Percentiles rank a stretch among this genome's conserved stretches.
Evolutionary conservation across 2,113 vertebrate species (phyloP).

Genomic region (Pleuronectes platessa): DNA sequence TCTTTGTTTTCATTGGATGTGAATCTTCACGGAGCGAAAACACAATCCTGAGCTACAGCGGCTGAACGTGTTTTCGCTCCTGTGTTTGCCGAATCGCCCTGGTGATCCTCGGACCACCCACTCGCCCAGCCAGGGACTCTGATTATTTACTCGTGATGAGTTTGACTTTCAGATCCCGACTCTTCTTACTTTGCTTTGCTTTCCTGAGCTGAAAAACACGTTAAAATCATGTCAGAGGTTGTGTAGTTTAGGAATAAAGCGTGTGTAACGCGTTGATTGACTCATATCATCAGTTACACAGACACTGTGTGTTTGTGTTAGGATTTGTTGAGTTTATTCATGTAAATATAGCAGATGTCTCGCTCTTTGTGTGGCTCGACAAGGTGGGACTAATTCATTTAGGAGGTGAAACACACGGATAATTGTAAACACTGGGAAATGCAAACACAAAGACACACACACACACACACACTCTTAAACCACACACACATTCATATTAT

Average conservation of each 20-base stretch:
- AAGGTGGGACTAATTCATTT: conserved; percentile 30
- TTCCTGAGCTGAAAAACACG: conserved; percentile 4
- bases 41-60: conserved; percentile 43
- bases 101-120: conserved; percentile 75
- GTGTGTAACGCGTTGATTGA: not conserved
- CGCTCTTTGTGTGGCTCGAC: conserved; percentile 23
- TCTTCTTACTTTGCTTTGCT: not conserved
- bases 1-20: conserved; percentile 66
- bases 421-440: conserved; percentile 21
- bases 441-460: conserved; percentile 18
- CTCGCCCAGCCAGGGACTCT: conserved; percentile 32
- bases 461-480: not conserved
- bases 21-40: conserved; percentile 40
- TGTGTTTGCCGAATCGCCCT: conserved; percentile 65
- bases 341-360: conserved; percentile 24
- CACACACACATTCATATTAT: too few relatives aligned
- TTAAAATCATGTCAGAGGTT: not conserved
- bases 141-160: conserved; percentile 60
- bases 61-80: conserved; percentile 52
- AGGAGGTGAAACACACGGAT: conserved; percentile 34
- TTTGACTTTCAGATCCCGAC: conserved; percentile 43
- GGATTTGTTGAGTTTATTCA: conserved; percentile 34
- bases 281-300: not conserved
- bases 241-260: not conserved
- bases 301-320: not conserved